A percentile compares a stretch with the other conserved stretches of the same genome.
Conservation (phyloP, 2,888 invertebrate genomes). For the Molorchus minor region DNA sequence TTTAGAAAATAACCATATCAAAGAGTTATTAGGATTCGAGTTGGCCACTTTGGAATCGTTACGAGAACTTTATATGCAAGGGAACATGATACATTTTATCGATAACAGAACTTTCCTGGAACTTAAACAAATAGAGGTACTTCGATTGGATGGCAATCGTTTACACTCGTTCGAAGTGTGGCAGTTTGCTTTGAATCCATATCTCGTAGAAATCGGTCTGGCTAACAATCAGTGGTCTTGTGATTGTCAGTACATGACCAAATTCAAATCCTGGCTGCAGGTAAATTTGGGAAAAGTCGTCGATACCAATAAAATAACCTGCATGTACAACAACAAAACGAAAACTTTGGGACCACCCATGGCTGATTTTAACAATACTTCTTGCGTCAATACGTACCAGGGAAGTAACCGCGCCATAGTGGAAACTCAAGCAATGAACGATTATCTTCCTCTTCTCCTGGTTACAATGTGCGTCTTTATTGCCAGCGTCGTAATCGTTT, state of each 20-base stretch:
- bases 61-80: conserved; percentile 86
- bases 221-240: conserved; percentile 91
- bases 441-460: conserved; percentile 80
- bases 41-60: conserved; percentile 83
- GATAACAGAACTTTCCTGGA: conserved; percentile 86
- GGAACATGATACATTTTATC: conserved; percentile 83
- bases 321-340: conserved; percentile 78
- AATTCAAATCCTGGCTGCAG: conserved; percentile 82
- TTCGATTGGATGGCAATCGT: conserved; percentile 85
- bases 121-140: conserved; percentile 82
- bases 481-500: conserved; percentile 78
- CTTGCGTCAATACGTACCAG: conserved; percentile 74
- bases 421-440: conserved; percentile 81
- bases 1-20: conserved; percentile 86
- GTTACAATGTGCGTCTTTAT: conserved; percentile 82
- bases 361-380: conserved; percentile 81
- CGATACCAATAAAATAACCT: conserved; percentile 80
- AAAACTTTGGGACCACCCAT: conserved; percentile 75
- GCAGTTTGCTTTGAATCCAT: conserved; percentile 84
- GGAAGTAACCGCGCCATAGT: conserved; percentile 78
- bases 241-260: conserved; percentile 84
- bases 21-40: conserved; percentile 82
- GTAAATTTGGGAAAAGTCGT: conserved; percentile 82
- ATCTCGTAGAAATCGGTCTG: conserved; percentile 85
- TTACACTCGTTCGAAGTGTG: conserved; percentile 85